These are phyloP conservation scores for Atta cephalotes DNA, from an alignment of 1,140 invertebrate species.

Conservation along the genomic window DNA sequence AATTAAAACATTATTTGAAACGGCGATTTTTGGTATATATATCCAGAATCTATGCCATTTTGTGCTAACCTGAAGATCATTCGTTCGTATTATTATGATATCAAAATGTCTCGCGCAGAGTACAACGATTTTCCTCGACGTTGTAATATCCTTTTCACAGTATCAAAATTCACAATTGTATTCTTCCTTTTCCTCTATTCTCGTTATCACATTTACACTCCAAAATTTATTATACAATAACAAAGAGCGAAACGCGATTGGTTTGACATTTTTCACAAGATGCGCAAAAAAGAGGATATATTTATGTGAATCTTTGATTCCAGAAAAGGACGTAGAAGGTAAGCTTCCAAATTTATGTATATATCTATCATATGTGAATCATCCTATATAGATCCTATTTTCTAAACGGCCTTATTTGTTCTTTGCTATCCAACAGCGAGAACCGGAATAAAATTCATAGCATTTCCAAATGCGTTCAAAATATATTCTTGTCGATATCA, in stretches of 20 bases:
- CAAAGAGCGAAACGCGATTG: constrained; percentile 20
- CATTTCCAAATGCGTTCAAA: constrained; percentile 37
- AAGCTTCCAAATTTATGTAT: constrained; percentile 39
- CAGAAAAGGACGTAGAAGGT: not conserved
- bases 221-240: constrained; percentile 28
- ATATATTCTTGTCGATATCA: constrained; percentile 61
- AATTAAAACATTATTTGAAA: not conserved
- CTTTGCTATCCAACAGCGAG: constrained; percentile 20
- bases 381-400: constrained; percentile 41
- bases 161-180: constrained; percentile 62
- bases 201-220: constrained; percentile 9
- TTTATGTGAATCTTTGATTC: constrained; percentile 40
- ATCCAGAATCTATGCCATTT: constrained; percentile 21
- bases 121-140: constrained; percentile 68
- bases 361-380: constrained; percentile 48
- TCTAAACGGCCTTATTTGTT: constrained; percentile 54
- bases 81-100: constrained; percentile 67
- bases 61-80: constrained; percentile 56
- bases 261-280: constrained; percentile 13
- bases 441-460: constrained; percentile 54
- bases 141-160: constrained; percentile 62
- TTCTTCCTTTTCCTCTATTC: not conserved
- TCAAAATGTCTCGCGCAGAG: constrained; percentile 68
- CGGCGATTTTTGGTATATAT: constrained; percentile 14
- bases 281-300: not conserved